Conservation (phyloP, 2,113 vertebrate species). For the Oceanites oceanicus region DNA sequence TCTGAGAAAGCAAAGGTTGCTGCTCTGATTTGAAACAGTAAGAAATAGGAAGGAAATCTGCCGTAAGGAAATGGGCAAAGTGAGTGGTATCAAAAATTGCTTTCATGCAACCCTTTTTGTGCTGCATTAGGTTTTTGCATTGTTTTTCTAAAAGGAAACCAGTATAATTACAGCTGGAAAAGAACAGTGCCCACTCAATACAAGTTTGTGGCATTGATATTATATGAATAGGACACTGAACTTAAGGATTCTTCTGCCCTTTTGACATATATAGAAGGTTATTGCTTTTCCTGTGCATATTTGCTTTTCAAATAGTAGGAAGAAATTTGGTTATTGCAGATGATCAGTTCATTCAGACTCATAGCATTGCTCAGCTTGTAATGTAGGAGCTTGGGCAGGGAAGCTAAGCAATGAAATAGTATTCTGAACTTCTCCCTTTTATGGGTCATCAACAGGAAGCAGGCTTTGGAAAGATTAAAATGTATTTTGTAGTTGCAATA, state of each 20-base stretch:
- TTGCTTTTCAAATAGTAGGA: neutral
- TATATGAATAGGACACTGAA: neutral
- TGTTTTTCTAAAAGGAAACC: neutral
- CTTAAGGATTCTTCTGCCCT: neutral
- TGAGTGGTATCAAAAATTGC: neutral
- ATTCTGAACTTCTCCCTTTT: neutral
- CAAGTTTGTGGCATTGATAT: neutral
- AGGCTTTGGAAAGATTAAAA: constrained; percentile 10
- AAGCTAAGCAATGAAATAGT: neutral
- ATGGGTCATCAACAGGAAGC: neutral
- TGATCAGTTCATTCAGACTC: neutral
- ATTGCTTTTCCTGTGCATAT: neutral
- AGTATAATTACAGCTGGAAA: neutral
- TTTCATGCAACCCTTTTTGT: neutral
- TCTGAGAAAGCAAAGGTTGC: neutral
- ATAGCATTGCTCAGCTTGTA: neutral
- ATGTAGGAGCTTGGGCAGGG: neutral
- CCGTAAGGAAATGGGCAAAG: neutral
- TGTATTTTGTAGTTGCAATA: neutral
- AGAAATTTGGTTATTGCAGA: neutral
- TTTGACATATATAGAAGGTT: neutral
- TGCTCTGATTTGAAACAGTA: neutral
- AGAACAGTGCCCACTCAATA: neutral
- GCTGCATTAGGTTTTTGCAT: neutral
- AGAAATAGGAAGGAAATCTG: neutral